Evolutionary conservation across 2,888 invertebrate species (phyloP).

Genomic region (Junonia oenone): DNA sequence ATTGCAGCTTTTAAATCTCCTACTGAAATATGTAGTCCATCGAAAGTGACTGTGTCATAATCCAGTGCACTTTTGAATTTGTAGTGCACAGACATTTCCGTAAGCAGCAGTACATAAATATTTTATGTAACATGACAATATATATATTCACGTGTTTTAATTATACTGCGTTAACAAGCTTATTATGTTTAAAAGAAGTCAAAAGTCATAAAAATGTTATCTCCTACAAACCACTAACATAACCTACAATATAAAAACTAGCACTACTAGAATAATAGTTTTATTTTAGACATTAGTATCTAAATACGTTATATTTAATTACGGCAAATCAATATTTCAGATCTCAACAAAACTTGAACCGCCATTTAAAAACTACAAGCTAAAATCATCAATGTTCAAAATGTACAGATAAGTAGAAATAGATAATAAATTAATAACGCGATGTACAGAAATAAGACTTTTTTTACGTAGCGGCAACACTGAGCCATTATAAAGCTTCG

Average conservation of each 20-base stretch:
- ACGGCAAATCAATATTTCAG: conserved; percentile 7
- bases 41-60: conserved; percentile 97
- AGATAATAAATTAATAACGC: not conserved
- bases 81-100: conserved; percentile 96
- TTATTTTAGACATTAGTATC: not conserved
- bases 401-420: not conserved
- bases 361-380: conserved; percentile 14
- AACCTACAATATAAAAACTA: not conserved
- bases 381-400: not conserved
- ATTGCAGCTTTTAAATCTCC: conserved; percentile 97
- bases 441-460: too few relatives aligned
- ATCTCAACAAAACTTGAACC: conserved; percentile 12
- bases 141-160: conserved; percentile 28
- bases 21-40: conserved; percentile 97
- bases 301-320: not conserved
- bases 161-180: conserved; percentile 1
- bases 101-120: conserved; percentile 31
- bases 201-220: not conserved
- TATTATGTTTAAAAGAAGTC: not conserved
- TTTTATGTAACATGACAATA: conserved; percentile 47
- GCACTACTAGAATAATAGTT: not conserved
- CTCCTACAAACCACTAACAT: not conserved
- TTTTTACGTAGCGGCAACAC: too few relatives aligned
- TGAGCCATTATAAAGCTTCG: too few relatives aligned
- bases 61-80: conserved; percentile 98